Percentiles rank a stretch among this genome's conserved stretches.
Evolutionary conservation across 2,888 invertebrate species (phyloP).

Genomic region (Lobophora halterata): DNA sequence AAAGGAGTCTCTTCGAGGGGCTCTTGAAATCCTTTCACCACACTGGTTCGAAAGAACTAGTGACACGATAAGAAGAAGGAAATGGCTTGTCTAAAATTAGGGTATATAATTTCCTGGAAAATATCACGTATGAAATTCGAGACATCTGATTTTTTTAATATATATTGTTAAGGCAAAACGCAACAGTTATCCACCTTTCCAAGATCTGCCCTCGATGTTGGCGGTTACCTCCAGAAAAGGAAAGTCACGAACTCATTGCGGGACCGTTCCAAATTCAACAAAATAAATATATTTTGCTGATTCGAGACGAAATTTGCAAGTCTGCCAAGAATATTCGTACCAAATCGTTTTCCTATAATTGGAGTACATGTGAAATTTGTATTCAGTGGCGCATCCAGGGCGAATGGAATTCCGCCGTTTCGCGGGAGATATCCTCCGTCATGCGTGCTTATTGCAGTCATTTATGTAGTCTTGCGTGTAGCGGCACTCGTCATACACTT

Average conservation of each 20-base stretch:
- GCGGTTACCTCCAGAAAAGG: conserved; percentile 52
- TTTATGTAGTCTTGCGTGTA: conserved; percentile 64
- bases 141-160: too few relatives aligned
- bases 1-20: too few relatives aligned
- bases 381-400: conserved; percentile 78
- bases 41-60: too few relatives aligned
- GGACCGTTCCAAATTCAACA: conserved; percentile 65
- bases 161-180: conserved; percentile 26
- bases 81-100: too few relatives aligned
- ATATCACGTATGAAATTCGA: too few relatives aligned
- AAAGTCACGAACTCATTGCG: conserved; percentile 65
- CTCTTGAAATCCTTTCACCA: too few relatives aligned
- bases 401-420: conserved; percentile 75
- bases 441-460: conserved; percentile 77
- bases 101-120: too few relatives aligned
- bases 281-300: conserved; percentile 80
- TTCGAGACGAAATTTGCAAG: conserved; percentile 78
- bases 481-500: conserved; percentile 45
- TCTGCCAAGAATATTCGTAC: conserved; percentile 80
- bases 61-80: too few relatives aligned
- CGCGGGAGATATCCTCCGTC: conserved; percentile 71
- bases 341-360: conserved; percentile 82
- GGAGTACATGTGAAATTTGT: conserved; percentile 80
- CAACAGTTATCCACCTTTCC: conserved; percentile 36
- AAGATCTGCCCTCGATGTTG: conserved; percentile 36